phyloP scores from a whole-genome alignment of 2,888 invertebrate genomes.

The Drosophila multiciliata region DNA sequence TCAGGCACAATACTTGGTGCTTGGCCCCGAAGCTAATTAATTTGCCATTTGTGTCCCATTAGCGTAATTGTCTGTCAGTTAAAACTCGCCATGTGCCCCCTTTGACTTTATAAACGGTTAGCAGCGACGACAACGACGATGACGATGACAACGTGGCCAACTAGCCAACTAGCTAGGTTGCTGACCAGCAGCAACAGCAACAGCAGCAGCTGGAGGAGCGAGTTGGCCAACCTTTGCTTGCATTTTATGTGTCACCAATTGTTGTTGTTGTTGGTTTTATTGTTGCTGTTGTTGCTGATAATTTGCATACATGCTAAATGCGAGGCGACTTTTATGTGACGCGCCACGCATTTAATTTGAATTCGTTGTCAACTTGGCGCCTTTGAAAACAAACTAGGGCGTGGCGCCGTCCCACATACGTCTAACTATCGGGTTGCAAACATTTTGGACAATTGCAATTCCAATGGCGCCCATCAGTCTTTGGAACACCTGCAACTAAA shows the following conservation, averaged over 20 bases:
- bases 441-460: constrained; percentile 40
- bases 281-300: constrained; percentile 49
- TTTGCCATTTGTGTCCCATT: constrained; percentile 82
- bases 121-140: constrained; percentile 31
- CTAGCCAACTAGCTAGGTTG: constrained; percentile 32
- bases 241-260: constrained; percentile 74
- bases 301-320: constrained; percentile 69
- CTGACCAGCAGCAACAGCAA: constrained; percentile 39
- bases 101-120: constrained; percentile 68
- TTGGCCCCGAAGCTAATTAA: constrained; percentile 75
- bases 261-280: constrained; percentile 36
- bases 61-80: constrained; percentile 79
- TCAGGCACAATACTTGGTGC: constrained; percentile 40
- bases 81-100: constrained; percentile 69
- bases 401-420: constrained; percentile 27
- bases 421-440: not conserved
- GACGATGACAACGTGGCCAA: constrained; percentile 51
- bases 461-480: constrained; percentile 75
- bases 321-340: constrained; percentile 62
- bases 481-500: constrained; percentile 69
- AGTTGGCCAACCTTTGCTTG: constrained; percentile 69
- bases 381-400: constrained; percentile 53
- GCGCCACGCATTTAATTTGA: constrained; percentile 62
- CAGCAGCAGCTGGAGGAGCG: constrained; percentile 26
- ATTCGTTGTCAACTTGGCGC: constrained; percentile 64